These are phyloP conservation scores for Calephelis virginiensis DNA, from an alignment of 1,140 invertebrate genomes.

Conservation along the genomic window DNA sequence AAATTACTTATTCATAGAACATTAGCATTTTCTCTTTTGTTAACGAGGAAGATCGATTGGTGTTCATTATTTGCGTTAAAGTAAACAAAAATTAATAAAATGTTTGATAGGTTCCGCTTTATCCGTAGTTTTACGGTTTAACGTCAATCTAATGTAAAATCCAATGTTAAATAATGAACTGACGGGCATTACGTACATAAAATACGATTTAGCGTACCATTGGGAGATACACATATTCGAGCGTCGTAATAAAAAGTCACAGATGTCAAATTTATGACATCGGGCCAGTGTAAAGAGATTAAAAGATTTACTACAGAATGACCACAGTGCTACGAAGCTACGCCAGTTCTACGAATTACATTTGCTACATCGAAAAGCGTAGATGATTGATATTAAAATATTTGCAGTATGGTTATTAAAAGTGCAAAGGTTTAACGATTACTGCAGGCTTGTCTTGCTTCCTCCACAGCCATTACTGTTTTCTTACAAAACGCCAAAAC, in stretches of 20 bases:
- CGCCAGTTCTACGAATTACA: constrained; percentile 36
- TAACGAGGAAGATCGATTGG: constrained; percentile 41
- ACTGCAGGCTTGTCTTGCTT: too few species aligned
- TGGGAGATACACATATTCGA: constrained; percentile 74
- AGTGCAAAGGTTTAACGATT: too few species aligned
- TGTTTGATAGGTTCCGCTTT: constrained; percentile 35
- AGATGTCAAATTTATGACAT: constrained; percentile 77
- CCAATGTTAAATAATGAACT: constrained; percentile 73
- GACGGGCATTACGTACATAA: constrained; percentile 61
- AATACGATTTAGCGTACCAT: constrained; percentile 75
- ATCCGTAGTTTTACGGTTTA: constrained; percentile 38
- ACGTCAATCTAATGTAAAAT: constrained; percentile 66
- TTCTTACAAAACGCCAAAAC: too few species aligned
- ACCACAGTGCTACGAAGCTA: constrained; percentile 44
- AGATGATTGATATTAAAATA: background rate
- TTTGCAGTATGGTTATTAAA: too few species aligned
- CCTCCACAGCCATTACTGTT: too few species aligned
- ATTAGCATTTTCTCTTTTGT: constrained; percentile 36
- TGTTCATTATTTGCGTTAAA: constrained; percentile 26
- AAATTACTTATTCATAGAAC: constrained; percentile 56
- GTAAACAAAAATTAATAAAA: constrained; percentile 29
- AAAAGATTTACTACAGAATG: constrained; percentile 71
- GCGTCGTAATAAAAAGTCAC: constrained; percentile 78
- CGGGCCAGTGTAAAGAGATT: constrained; percentile 76
- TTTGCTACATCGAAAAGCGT: constrained; percentile 31